A percentile compares a stretch with the other conserved stretches of the same genome.
These are phyloP conservation scores for Apamea epomidion DNA, from an alignment of 2,888 invertebrate genomes.

Conservation along the genomic window DNA sequence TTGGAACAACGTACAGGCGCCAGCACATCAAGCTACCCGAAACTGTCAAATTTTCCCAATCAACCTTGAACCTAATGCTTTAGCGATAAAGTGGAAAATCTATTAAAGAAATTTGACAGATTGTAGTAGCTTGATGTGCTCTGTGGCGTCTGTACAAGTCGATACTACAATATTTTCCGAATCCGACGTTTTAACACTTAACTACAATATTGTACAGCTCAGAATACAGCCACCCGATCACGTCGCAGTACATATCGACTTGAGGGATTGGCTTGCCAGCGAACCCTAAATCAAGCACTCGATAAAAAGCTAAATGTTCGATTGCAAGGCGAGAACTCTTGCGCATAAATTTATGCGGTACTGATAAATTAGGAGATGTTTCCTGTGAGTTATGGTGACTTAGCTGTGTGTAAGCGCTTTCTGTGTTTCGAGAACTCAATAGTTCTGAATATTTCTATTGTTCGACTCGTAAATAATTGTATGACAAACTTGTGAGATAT, in stretches of 20 bases:
- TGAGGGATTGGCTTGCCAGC: conserved; percentile 86
- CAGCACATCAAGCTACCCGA: too few relatives aligned
- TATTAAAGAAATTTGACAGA: too few relatives aligned
- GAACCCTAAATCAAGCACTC: conserved; percentile 86
- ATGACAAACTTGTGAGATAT: not conserved
- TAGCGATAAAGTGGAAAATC: too few relatives aligned
- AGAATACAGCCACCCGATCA: conserved; percentile 78
- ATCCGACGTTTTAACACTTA: not conserved
- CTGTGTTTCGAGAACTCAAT: conserved; percentile 46
- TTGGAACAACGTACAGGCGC: not conserved
- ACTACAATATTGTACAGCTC: conserved; percentile 35
- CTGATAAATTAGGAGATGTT: conserved; percentile 88
- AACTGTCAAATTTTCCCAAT: too few relatives aligned
- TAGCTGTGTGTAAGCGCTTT: conserved; percentile 50
- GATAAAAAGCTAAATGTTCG: conserved; percentile 90
- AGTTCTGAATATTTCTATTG: conserved; percentile 17
- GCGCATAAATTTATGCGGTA: conserved; percentile 87
- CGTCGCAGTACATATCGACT: conserved; percentile 82
- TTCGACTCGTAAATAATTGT: conserved; percentile 17
- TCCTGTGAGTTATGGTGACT: conserved; percentile 81
- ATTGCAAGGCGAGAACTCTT: conserved; percentile 84
- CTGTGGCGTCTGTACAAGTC: too few relatives aligned
- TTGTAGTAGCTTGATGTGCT: too few relatives aligned
- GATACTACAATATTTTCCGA: not conserved
- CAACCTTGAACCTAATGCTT: too few relatives aligned